Evolutionary conservation across 2,113 vertebrate species (phyloP), one percentile per base, ranked within the genome.

Genomic region (Pontoporia blainvillei): DNA sequence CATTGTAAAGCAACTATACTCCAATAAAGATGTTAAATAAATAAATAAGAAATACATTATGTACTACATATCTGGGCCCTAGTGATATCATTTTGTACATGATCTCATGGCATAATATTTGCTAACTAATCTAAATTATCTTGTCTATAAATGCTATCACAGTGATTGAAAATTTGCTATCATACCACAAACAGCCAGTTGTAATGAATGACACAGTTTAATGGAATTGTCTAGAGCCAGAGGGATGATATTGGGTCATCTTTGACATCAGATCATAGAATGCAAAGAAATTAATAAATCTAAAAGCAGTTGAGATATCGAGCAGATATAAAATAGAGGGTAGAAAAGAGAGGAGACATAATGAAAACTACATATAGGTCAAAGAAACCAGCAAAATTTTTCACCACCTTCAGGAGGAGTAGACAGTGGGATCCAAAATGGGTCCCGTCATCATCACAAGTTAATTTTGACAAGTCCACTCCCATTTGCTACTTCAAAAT

Each of bases 111-210:
- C 92, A 97, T 79, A 96, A 71, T 94, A 98, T 73, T 95, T 97
- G 84, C 90, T 92, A 98, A 96, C 69, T 91, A 89, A 96, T 98
- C 88, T 95, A 97, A 97, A 96, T 96, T 95, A 96, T 66, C 39
- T 54, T 91, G 73, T 39, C 91, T 85, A 90, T 97, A 81, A 96
- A 95, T 84, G 79, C 31, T 95, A 36, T 94, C 94, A 81, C 52
- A 86, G 61, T 94, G 95, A 96, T 91, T 85, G 72, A 96, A 95
- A 96, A 92, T 90, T 94, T 94, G 67, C 72, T 86, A 27, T 67
- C 89, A 92, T 14, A 75, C 64, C 66, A 82, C 49, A 66, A 95
- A 79, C 41, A 96, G 54, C 34, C 64, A 86, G 64, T 94, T 87
- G 81, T 62, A 90, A 67, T 81, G 66, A 92, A 76, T 90, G 41